These are phyloP conservation scores for Pipistrellus pygmaeus DNA, from an alignment of 2,797 vertebrate genomes.

Conservation along the genomic window DNA sequence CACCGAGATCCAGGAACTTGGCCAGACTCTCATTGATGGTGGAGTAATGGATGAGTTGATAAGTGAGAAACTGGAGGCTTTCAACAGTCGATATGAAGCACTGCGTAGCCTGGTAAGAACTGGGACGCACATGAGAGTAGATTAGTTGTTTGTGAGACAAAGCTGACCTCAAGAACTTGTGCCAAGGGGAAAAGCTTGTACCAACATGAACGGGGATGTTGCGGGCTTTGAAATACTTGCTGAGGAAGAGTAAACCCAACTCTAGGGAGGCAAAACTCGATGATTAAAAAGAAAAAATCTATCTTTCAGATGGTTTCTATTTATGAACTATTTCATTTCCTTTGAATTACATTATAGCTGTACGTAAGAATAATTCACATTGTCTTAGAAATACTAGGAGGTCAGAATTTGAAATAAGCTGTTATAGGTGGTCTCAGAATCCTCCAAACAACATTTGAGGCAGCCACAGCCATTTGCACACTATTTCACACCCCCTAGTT, in stretches of 20 bases:
- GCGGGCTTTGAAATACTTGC: not conserved
- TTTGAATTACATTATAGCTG: not conserved
- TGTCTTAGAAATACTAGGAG: not conserved
- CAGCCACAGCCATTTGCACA: not conserved
- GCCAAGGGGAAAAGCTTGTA: not conserved
- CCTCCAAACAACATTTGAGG: not conserved
- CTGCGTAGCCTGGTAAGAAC: constrained; percentile 94
- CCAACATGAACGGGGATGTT: fast-evolving
- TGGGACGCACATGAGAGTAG: not conserved
- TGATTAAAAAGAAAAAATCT: not conserved
- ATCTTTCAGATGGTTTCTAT: not conserved
- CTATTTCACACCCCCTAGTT: not conserved
- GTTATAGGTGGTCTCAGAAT: not conserved
- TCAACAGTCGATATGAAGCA: constrained; percentile 95
- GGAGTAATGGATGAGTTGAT: constrained; percentile 99
- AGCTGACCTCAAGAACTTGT: not conserved
- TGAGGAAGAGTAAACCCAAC: not conserved
- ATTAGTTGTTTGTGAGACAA: not conserved
- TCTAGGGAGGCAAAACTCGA: not conserved
- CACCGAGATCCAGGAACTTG: too few relatives aligned
- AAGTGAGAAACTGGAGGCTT: constrained; percentile 96
- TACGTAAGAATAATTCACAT: not conserved
- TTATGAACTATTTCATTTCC: constrained; percentile 8
- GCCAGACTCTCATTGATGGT: too few relatives aligned
- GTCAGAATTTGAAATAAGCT: not conserved